Evolutionary conservation across 2,888 invertebrate species (phyloP).

Genomic region (Papilio elwesi): DNA sequence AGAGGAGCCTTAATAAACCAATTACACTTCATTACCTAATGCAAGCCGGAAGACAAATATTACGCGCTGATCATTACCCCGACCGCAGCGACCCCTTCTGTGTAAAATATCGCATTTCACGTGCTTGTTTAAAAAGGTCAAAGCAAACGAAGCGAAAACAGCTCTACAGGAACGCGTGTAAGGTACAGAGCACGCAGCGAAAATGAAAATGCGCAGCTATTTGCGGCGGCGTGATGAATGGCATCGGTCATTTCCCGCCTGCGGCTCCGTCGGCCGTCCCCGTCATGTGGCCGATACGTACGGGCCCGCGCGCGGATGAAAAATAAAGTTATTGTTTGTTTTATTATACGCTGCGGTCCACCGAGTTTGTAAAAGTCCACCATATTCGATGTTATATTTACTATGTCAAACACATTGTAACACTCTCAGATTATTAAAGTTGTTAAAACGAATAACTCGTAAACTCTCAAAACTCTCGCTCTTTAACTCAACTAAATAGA

Average conservation of each 20-base stretch:
- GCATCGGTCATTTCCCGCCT: slow-evolving; percentile 70
- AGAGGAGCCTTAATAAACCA: slow-evolving; percentile 74
- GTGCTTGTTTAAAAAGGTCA: slow-evolving; percentile 61
- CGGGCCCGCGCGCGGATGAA: slow-evolving; percentile 45
- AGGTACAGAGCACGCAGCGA: slow-evolving; percentile 54
- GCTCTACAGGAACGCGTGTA: slow-evolving; percentile 64
- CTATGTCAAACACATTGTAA: not conserved
- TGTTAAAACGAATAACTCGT: no score
- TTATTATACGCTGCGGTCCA: slow-evolving; percentile 13
- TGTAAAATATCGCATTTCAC: slow-evolving; percentile 70
- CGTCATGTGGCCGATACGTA: slow-evolving; percentile 75
- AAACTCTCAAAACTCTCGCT: no score
- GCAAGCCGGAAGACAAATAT: slow-evolving; percentile 75
- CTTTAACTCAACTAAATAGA: no score
- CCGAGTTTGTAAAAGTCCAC: slow-evolving; percentile 12
- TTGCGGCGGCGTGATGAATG: slow-evolving; percentile 75
- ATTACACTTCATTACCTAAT: slow-evolving; percentile 81
- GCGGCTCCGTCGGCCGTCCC: slow-evolving; percentile 60
- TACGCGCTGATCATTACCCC: slow-evolving; percentile 77
- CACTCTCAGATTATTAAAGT: not conserved
- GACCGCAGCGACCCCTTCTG: slow-evolving; percentile 76
- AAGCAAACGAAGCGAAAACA: slow-evolving; percentile 59
- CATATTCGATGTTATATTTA: slow-evolving; percentile 8
- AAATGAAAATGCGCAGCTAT: slow-evolving; percentile 67
- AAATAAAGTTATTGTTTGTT: slow-evolving; percentile 45